phyloP scores from a whole-genome alignment of 2,797 vertebrate genomes.

The Rousettus madagascariensis region DNA sequence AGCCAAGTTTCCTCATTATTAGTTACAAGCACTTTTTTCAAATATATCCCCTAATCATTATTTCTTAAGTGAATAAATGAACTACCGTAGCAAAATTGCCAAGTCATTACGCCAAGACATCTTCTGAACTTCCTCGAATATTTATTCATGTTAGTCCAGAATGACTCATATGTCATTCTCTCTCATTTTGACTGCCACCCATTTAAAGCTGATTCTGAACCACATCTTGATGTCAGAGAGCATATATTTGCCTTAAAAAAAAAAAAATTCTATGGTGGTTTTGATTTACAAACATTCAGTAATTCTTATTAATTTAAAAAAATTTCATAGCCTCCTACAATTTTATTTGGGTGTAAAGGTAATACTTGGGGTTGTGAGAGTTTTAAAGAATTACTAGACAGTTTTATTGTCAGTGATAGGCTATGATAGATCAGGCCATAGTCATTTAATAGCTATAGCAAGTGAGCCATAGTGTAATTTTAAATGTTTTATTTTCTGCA shows the following conservation, averaged over 20 bases:
- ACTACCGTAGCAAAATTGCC: background rate
- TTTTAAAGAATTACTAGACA: background rate
- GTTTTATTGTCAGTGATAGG: background rate
- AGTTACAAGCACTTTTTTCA: background rate
- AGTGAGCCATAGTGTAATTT: background rate
- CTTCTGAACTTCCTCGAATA: background rate
- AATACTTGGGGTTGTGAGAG: background rate
- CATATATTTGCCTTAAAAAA: background rate
- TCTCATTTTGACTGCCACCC: background rate
- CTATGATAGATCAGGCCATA: background rate
- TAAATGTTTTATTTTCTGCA: background rate
- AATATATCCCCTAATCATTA: background rate
- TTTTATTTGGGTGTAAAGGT: background rate
- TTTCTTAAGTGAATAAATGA: background rate
- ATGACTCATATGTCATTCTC: background rate
- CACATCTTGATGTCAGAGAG: background rate
- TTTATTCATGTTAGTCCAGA: background rate
- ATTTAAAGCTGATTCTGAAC: background rate
- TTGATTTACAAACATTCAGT: background rate
- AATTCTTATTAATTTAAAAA: background rate
- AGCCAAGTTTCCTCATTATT: background rate
- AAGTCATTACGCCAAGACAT: background rate
- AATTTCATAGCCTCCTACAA: background rate
- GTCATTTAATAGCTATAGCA: background rate
- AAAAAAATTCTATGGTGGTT: background rate